Conservation (phyloP, 2,888 invertebrate species). For the Merodon equestris region DNA sequence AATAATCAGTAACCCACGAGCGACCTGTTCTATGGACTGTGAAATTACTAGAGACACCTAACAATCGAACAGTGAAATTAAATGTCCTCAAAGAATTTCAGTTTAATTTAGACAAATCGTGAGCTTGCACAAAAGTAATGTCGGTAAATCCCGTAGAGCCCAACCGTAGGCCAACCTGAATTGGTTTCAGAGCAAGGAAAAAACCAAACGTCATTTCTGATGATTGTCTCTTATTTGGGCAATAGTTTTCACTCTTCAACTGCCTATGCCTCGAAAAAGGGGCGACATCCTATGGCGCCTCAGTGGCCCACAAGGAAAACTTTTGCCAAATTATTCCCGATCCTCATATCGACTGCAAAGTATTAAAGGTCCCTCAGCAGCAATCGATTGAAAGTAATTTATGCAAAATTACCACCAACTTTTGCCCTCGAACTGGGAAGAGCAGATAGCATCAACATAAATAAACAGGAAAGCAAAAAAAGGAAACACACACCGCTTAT, state of each 20-base stretch:
- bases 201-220: too few relatives aligned
- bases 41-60: conserved; percentile 38
- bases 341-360: conserved; percentile 24
- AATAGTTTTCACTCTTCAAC: conserved; percentile 4
- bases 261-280: too few relatives aligned
- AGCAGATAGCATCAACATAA: neutral
- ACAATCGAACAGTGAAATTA: conserved; percentile 19
- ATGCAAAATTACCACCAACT: conserved; percentile 47
- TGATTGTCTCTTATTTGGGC: neutral
- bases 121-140: conserved; percentile 26
- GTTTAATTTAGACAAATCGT: conserved; percentile 40
- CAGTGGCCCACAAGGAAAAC: conserved; percentile 4
- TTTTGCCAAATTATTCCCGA: conserved; percentile 26
- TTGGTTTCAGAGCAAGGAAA: too few relatives aligned
- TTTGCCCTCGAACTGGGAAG: conserved; percentile 3
- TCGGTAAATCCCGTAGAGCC: too few relatives aligned
- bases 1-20: conserved; percentile 14
- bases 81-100: conserved; percentile 37
- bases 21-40: conserved; percentile 42
- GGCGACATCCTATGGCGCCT: conserved; percentile 16
- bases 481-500: too few relatives aligned
- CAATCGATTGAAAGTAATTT: conserved; percentile 44
- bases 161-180: too few relatives aligned
- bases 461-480: conserved; percentile 32
- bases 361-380: conserved; percentile 3